Percentiles rank a stretch among this genome's conserved stretches.
phyloP scores from a whole-genome alignment of 2,113 vertebrate genomes.

The Mesitornis unicolor region DNA sequence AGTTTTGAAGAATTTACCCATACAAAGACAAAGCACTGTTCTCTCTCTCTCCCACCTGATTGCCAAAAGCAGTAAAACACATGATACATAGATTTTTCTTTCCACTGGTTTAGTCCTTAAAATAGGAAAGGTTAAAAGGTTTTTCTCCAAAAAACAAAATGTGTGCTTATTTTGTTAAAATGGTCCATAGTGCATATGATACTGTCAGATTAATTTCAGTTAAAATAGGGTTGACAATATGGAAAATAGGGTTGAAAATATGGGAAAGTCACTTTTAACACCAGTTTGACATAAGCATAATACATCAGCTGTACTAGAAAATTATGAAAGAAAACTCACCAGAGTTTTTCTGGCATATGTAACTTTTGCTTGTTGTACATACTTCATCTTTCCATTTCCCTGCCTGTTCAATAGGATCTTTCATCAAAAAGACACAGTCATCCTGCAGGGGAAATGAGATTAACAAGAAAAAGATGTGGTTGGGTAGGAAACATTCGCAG shows the following conservation, averaged over 20 bases:
- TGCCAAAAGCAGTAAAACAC: not conserved
- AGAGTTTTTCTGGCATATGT: slow-evolving; percentile 82
- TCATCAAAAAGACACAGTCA: slow-evolving; percentile 81
- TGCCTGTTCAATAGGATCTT: slow-evolving; percentile 11
- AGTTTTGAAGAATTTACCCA: not conserved
- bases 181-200: not conserved
- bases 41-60: not conserved
- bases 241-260: not conserved
- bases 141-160: not conserved
- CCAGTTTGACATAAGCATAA: not conserved
- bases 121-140: not conserved
- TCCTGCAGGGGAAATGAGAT: not conserved
- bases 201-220: not conserved
- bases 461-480: not conserved
- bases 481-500: not conserved
- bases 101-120: not conserved
- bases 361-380: slow-evolving; percentile 74
- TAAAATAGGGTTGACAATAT: not conserved
- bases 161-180: not conserved
- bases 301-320: not conserved
- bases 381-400: slow-evolving; percentile 83
- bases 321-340: slow-evolving; percentile 64
- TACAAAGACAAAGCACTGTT: not conserved
- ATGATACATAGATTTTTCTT: not conserved
- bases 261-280: not conserved